Percentiles rank a stretch among this genome's conserved stretches.
phyloP scores from a whole-genome alignment of 2,113 vertebrate genomes.

The Theristicus caerulescens region DNA sequence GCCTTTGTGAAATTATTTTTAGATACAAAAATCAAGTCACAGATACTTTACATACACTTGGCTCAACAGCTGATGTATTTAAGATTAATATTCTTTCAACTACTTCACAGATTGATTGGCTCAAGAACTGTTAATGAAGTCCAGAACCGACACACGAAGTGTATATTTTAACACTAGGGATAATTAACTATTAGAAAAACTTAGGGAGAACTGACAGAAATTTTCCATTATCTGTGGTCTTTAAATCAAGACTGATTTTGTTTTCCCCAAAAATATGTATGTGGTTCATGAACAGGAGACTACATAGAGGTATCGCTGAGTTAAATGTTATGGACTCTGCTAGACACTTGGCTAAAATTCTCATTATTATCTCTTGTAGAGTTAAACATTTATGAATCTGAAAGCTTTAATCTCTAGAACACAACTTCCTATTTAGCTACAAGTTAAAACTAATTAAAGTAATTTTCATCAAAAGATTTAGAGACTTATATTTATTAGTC shows the following conservation, averaged over 20 bases:
- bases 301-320: background rate
- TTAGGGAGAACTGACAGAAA: background rate
- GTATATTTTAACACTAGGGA: background rate
- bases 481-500: background rate
- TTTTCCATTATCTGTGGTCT: background rate
- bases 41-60: background rate
- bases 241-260: background rate
- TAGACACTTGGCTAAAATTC: background rate
- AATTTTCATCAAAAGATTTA: constrained; percentile 9
- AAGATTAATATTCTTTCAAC: background rate
- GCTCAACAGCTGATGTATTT: background rate
- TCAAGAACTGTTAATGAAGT: background rate
- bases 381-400: background rate
- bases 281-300: background rate
- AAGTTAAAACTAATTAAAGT: background rate
- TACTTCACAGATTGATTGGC: background rate
- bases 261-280: fast-evolving
- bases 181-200: background rate
- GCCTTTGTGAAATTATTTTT: background rate
- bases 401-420: background rate
- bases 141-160: background rate
- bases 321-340: background rate
- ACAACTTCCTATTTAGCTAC: background rate
- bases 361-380: background rate
- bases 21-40: background rate